These are phyloP conservation scores for Carapus acus DNA, from an alignment of 2,797 vertebrate species.

Conservation along the genomic window DNA sequence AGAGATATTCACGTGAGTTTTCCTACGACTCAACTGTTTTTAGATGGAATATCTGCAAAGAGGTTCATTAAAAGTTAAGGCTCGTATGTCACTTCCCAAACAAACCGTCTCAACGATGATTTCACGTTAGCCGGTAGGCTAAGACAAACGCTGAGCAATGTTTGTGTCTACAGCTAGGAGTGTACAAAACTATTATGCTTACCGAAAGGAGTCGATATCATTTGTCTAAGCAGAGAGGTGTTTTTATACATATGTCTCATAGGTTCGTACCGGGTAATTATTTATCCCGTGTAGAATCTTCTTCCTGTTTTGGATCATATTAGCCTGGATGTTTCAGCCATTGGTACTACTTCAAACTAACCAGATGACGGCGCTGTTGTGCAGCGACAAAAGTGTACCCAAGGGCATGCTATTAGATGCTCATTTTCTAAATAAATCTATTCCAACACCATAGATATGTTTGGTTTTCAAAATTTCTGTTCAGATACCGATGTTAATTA, in stretches of 20 bases:
- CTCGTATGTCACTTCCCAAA: not conserved
- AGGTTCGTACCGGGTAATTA: slow-evolving; percentile 1
- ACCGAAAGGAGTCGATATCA: slow-evolving; percentile 12
- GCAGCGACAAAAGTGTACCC: too few relatives aligned
- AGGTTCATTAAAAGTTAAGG: not conserved
- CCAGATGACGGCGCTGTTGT: slow-evolving; percentile 27
- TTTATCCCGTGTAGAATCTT: slow-evolving; percentile 17
- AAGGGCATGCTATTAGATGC: too few relatives aligned
- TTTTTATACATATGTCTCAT: not conserved
- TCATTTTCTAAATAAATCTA: too few relatives aligned
- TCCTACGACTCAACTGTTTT: not conserved
- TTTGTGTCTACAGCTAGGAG: slow-evolving; percentile 1
- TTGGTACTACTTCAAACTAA: fast-evolving
- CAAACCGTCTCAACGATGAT: not conserved
- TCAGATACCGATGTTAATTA: too few relatives aligned
- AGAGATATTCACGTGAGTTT: not conserved
- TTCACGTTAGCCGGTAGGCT: slow-evolving; percentile 37
- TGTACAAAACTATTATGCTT: slow-evolving; percentile 11
- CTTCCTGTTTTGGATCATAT: slow-evolving; percentile 29
- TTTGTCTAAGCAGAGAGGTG: not conserved
- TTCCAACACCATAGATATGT: too few relatives aligned
- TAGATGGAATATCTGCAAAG: not conserved
- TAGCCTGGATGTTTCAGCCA: slow-evolving; percentile 14
- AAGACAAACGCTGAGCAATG: slow-evolving; percentile 1
- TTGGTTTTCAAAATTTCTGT: too few relatives aligned